Base-by-base conservation (phyloP, 30 jellyfish, hydroid and myxozoan species). In the Hydractinia echinata region DNA sequence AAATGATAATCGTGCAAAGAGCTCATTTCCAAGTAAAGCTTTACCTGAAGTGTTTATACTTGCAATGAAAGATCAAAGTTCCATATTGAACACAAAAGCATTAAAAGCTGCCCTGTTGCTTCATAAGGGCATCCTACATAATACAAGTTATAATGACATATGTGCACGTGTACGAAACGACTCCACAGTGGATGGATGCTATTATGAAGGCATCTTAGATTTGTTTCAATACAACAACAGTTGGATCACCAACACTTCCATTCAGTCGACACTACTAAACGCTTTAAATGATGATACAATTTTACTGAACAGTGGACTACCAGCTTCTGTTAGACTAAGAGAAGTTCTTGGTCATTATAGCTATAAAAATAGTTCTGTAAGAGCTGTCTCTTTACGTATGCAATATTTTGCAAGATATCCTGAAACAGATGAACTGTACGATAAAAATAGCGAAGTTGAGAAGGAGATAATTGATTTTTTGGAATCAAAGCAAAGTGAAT, bases 1-100 rank as follows among this genome's bases (percentile, higher is more conserved):
- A 14, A 94, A 90, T 68, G 55, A 84, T 5, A 89, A 76, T 60
- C 71, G 87, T 49, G 95, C 94, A 19, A 58, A 84, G 20, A 20
- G 50, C 64, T 85, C 83, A 54, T 90, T 90, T 79, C 50, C 79
- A 18, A 39, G 82, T 49, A 81, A 84, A 79, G 71, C 78, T 8
- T 54, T 87, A 44, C 60, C 72, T 7, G 94, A 73, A 51, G 95
- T 84, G 80, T 61, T 90, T 5, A 69, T 90, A 10, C 20, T 90
- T 19, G 79, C 88, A 18, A 72, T 53, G 20, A 51, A 50, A 56
- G 62, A 79, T 16, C 19, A 74, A 53, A 70, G 61, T 11, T 66
- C 74, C 72, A 82, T 79, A n/a, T 74, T 90, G 51, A 54, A 52
- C 16, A 85, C 64, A 19, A 70, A 78, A 10, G 76, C 79, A 66